Evolutionary conservation across 2,797 vertebrate genomes (phyloP).

Genomic region (Jordanella pulchra): DNA sequence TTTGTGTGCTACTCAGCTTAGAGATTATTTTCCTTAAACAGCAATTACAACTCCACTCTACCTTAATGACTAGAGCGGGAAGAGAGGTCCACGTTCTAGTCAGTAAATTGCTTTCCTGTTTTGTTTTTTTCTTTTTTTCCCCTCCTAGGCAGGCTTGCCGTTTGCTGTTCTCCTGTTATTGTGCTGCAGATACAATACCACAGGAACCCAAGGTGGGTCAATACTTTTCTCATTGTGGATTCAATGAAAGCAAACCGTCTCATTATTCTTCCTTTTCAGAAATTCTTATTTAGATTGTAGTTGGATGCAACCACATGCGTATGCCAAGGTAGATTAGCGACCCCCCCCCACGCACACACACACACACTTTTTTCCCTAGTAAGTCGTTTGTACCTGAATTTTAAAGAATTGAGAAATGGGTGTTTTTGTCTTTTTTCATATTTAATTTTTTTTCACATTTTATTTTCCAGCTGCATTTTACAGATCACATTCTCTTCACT

Average conservation of each 20-base stretch:
- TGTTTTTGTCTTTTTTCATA: too few species aligned
- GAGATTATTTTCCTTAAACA: constrained; percentile 64
- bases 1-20: constrained; percentile 32
- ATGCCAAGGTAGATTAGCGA: constrained; percentile 39
- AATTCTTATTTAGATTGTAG: constrained; percentile 67
- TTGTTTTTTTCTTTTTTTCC: not conserved
- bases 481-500: too few species aligned
- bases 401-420: not conserved
- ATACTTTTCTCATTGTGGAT: constrained; percentile 70
- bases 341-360: too few species aligned
- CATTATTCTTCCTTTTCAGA: constrained; percentile 67
- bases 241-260: constrained; percentile 66
- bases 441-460: too few species aligned
- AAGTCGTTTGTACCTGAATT: not conserved
- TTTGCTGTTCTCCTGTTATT: constrained; percentile 56
- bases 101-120: constrained; percentile 59
- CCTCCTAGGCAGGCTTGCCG: constrained; percentile 43
- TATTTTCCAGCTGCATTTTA: too few species aligned
- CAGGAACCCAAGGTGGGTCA: constrained; percentile 60
- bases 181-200: constrained; percentile 48
- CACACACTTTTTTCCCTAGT: not conserved
- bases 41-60: constrained; percentile 60
- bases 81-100: constrained; percentile 44
- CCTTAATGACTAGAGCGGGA: constrained; percentile 53
- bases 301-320: constrained; percentile 41